These are phyloP conservation scores for Chionodraco myersi DNA, from an alignment of 2,113 vertebrate genomes.

Conservation along the genomic window DNA sequence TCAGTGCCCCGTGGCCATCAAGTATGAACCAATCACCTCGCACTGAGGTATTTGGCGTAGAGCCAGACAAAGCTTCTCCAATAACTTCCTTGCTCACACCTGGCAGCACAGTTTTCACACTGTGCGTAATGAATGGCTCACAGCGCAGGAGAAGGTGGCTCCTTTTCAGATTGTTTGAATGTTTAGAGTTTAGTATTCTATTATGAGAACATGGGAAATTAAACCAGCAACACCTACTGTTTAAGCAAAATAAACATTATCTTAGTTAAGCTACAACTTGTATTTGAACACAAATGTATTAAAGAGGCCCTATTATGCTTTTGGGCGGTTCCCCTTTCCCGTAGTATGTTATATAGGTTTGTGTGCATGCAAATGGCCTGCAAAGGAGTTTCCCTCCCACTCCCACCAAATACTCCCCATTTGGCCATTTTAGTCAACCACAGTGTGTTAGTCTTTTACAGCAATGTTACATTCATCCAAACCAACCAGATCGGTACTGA, in stretches of 20 bases:
- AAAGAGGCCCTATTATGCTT: too few species aligned
- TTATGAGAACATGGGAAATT: slow-evolving; percentile 8
- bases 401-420: too few species aligned
- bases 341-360: too few species aligned
- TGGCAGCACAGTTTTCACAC: slow-evolving; percentile 39
- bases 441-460: background rate
- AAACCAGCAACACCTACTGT: background rate
- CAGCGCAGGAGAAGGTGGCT: slow-evolving; percentile 22
- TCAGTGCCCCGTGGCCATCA: slow-evolving; percentile 34
- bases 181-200: slow-evolving; percentile 10
- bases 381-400: too few species aligned
- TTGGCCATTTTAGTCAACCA: too few species aligned
- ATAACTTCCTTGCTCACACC: slow-evolving; percentile 45
- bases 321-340: too few species aligned
- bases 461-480: background rate
- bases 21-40: slow-evolving; percentile 43
- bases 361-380: too few species aligned
- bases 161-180: slow-evolving; percentile 6
- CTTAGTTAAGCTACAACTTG: background rate
- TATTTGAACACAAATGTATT: background rate
- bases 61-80: slow-evolving; percentile 43
- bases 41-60: slow-evolving; percentile 26
- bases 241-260: background rate
- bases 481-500: background rate
- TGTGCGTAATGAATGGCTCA: slow-evolving; percentile 36